Base-by-base conservation (phyloP, 2,888 invertebrate species). In the Lasioglossum figueresi region DNA sequence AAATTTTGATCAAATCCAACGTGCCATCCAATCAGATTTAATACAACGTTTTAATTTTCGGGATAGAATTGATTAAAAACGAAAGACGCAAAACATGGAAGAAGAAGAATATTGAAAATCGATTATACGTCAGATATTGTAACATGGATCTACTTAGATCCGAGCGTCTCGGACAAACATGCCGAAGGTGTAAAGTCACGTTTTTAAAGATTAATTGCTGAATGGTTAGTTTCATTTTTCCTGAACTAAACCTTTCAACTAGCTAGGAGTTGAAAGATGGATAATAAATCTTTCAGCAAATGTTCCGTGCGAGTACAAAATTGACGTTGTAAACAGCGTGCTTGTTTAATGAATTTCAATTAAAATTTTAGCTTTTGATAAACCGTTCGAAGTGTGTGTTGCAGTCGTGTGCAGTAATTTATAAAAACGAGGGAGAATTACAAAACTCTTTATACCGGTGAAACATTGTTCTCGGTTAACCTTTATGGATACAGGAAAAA, bases 1-100 rank as follows among this genome's bases (percentile, higher is more conserved):
- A 83, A 59, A 34, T 16, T 77, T 83, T 59, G 34, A 77, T 43
- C 45, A 63, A 77, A 73, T 16, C 52, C 52, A 52, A n/a, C 23
- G 23, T 19, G 52, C 5, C 8, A 23, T 52, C 52, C 16, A 66
- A 66, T 5, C 14, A 14, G 12, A 14, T n/a, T 27, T n/a, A n/a
- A n/a, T 14, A 27, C 14, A 12, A 14, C 14, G n/a, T 27, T 59
- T 59, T n/a, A 4, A 27, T 27, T 59, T 0, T n/a, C n/a, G 5
- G 12, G 14, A 59, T 27, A 14, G 12, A 59, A 59, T 27, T 59
- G 27, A 59, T 59, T 59, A 27, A 59, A 27, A 27, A 59, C 59
- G 59, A 14, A 4, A 59, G 59, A 27, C 59, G 3, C 52, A 48
- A 48, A 48, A 19, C 19, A 48, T 19, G 48, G 16, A 5, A 52